These are phyloP conservation scores for Apamea epomidion DNA, from an alignment of 2,888 invertebrate species.

Conservation along the genomic window DNA sequence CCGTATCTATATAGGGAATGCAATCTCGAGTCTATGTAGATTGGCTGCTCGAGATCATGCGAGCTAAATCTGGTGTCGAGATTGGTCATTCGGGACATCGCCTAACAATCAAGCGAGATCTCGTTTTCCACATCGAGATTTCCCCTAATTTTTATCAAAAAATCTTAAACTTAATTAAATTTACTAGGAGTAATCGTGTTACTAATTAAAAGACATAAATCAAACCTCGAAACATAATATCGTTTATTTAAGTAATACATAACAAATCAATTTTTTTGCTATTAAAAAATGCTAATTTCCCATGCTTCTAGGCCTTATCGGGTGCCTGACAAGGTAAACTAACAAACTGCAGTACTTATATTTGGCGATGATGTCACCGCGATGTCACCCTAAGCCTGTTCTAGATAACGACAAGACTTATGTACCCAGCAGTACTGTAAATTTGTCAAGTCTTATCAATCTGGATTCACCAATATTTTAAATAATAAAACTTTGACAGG, in stretches of 20 bases:
- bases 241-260: neutral
- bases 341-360: slow-evolving; percentile 30
- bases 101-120: neutral
- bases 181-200: neutral
- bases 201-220: too few relatives aligned
- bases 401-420: slow-evolving; percentile 50
- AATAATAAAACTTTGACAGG: neutral
- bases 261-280: neutral
- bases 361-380: slow-evolving; percentile 49
- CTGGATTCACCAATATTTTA: neutral
- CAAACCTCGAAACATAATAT: neutral
- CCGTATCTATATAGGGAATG: too few relatives aligned
- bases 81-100: neutral
- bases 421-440: slow-evolving; percentile 28
- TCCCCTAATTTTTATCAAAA: neutral
- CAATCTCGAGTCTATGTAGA: neutral
- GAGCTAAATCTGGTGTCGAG: neutral
- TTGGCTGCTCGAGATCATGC: neutral
- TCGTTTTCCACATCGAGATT: neutral
- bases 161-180: neutral
- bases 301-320: slow-evolving; percentile 3
- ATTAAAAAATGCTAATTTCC: neutral
- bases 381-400: slow-evolving; percentile 43
- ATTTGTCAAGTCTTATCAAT: slow-evolving; percentile 40
- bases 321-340: slow-evolving; percentile 20